Conservation (phyloP, 2,797 vertebrate species). For the Thaleichthys pacificus region DNA sequence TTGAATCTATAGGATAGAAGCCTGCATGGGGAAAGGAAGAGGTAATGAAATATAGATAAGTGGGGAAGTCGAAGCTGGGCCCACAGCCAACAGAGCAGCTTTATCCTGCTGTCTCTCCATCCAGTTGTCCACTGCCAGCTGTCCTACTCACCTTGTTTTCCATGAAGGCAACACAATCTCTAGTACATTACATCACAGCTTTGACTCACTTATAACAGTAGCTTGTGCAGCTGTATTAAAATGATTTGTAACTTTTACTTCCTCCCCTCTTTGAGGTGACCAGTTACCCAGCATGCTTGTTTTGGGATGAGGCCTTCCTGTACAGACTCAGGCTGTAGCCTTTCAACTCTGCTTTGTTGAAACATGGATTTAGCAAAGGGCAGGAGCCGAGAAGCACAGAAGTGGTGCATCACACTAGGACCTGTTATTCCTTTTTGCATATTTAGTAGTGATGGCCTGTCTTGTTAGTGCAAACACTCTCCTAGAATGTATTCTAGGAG, state of each 20-base stretch:
- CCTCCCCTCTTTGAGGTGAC: neutral
- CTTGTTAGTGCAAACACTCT: neutral
- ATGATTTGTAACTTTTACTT: neutral
- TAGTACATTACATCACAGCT: too few relatives aligned
- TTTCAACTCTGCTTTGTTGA: neutral
- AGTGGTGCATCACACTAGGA: too few relatives aligned
- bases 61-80: neutral
- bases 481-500: neutral
- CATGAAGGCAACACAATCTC: neutral
- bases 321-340: neutral
- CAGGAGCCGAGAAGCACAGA: too few relatives aligned
- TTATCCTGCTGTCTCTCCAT: neutral
- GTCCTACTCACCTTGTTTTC: slow-evolving; percentile 3
- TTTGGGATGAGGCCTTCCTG: too few relatives aligned
- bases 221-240: too few relatives aligned
- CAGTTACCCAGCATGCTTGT: neutral
- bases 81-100: neutral
- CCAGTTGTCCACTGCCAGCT: slow-evolving; percentile 1
- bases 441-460: neutral
- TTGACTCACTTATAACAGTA: too few relatives aligned
- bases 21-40: neutral
- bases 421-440: neutral
- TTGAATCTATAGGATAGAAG: neutral
- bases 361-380: too few relatives aligned
- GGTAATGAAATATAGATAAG: slow-evolving; percentile 8